These are phyloP conservation scores for human DNA, from an alignment of 2,113 vertebrate genomes.

Conservation along the genomic window DNA sequence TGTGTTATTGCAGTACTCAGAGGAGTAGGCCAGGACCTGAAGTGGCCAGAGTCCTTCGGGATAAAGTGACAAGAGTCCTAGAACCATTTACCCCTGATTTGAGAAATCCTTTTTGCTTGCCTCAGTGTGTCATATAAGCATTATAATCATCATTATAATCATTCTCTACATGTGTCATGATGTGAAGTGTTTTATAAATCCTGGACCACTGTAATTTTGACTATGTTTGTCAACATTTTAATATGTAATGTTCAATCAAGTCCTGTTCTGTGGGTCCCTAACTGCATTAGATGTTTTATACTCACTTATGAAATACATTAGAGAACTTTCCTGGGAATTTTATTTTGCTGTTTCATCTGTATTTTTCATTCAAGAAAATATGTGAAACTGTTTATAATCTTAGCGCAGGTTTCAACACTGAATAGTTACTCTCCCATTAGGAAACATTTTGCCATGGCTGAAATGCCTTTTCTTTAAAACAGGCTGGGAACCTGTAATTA, in stretches of 20 bases:
- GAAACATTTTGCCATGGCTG: neutral
- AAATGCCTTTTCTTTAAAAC: neutral
- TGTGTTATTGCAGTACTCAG: neutral
- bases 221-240: neutral
- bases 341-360: neutral
- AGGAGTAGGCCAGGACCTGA: neutral
- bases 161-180: neutral
- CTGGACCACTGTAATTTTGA: neutral
- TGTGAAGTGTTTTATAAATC: neutral
- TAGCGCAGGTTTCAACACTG: neutral
- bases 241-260: neutral
- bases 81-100: neutral
- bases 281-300: neutral
- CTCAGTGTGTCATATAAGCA: neutral
- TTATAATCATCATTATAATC: neutral
- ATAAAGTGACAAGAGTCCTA: neutral
- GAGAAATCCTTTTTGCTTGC: neutral
- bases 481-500: neutral
- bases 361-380: neutral
- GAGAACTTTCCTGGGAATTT: neutral
- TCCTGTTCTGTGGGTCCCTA: neutral
- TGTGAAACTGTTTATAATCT: neutral
- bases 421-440: neutral
- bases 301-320: neutral
- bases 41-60: neutral